Evolutionary conservation across 2,113 vertebrate genomes (phyloP).

Genomic region (Suricata suricatta): DNA sequence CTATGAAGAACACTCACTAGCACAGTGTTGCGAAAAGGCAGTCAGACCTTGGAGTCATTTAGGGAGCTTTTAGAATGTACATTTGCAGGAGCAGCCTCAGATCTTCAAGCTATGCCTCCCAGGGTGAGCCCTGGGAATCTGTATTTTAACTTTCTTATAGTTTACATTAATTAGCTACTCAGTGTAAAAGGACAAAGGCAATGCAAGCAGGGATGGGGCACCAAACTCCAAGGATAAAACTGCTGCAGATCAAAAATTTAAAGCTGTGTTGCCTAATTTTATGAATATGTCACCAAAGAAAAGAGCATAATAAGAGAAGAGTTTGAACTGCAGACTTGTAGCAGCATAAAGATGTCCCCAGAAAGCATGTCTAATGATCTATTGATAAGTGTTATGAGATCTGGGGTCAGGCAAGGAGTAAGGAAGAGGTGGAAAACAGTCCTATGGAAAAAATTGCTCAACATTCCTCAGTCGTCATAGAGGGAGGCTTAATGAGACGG

Average conservation of each 20-base stretch:
- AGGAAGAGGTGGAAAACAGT: neutral
- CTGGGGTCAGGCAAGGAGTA: constrained; percentile 16
- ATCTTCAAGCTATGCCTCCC: neutral
- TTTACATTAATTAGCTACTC: neutral
- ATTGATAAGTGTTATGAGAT: constrained; percentile 31
- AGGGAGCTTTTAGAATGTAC: neutral
- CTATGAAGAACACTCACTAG: neutral
- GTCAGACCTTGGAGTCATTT: neutral
- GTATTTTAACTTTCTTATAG: neutral
- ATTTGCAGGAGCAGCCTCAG: neutral
- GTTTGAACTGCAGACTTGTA: neutral
- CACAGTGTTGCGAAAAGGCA: neutral
- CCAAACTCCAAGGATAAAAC: neutral
- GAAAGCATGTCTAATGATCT: constrained; percentile 20
- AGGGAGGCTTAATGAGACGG: neutral
- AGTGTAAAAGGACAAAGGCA: neutral
- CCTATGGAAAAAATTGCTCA: constrained; percentile 4
- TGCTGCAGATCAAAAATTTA: neutral
- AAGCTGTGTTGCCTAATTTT: neutral
- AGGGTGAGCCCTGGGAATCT: neutral
- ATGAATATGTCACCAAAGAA: neutral
- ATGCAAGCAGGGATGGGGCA: fast-evolving
- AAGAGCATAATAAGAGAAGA: neutral
- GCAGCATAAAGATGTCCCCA: neutral
- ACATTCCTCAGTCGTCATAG: neutral